Evolutionary conservation across 64 coral and sea anemone genomes (phyloP), one percentile per base, ranked within the genome.

Genomic region (Pocillopora damicornis): DNA sequence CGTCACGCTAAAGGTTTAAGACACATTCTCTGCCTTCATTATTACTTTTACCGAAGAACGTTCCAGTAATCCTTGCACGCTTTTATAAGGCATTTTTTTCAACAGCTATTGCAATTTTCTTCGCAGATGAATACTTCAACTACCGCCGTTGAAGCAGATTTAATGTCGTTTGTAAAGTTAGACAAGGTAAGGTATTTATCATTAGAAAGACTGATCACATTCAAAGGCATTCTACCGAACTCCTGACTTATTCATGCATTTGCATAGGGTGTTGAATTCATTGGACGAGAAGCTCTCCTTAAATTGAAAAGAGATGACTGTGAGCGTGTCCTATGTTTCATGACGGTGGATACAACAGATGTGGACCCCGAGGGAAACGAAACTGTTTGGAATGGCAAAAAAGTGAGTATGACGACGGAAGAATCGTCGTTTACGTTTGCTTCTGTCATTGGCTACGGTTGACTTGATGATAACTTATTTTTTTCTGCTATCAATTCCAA

Each of bases 321-420:
- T 20, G 42, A 77, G 35, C 75, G 75, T 57, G 7, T 77, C 12
- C 58, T 77, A 42, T 77, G 75, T 77, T 77, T 77, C 42, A 18
- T 77, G 57, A 77, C 75, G 37, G 38, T 77, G 37, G 75, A 77
- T 77, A 77, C 75, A 77, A 77, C 37, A 58, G 75, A 77, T 57
- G 42, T 57, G 38, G 75, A 77, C 75, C 37, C 75, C 56, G 75
- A 77, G 56, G 75, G 75, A 15, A 77, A 77, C 75, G 75, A 77
- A 56, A 77, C 75, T 22, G 75, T 77, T 45, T 77, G 37, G 75
- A 56, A 51, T 56, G 37, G 14, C 15, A 77, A 77, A 22, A 20
- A 77, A 37, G 75, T 77, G 56, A 18, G 66, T 69, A 51, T 51
- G 42, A 51, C 7, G 42, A 51, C 42, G 3, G 42, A 4, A 4